Evolutionary conservation across 1,140 invertebrate species (phyloP).

Genomic region (Panagrolaimus sp.): DNA sequence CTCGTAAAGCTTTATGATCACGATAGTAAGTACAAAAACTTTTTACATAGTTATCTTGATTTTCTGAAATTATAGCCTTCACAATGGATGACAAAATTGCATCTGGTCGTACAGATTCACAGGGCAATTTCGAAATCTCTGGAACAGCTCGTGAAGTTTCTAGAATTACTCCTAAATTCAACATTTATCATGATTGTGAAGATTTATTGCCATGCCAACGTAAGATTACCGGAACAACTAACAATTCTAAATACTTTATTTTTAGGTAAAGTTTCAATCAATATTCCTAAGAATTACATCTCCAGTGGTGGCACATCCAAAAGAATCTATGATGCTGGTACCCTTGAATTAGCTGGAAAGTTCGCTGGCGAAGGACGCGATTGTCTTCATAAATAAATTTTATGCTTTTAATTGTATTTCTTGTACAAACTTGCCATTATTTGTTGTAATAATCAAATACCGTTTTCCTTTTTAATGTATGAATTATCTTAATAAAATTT

Average conservation of each 20-base stretch:
- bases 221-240: constrained; percentile 30
- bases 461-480: too few relatives aligned
- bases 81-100: constrained; percentile 8
- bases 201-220: constrained; percentile 29
- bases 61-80: background rate
- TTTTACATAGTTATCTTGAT: background rate
- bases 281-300: constrained; percentile 36
- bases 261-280: too few relatives aligned
- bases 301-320: constrained; percentile 18
- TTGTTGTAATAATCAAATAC: too few relatives aligned
- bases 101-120: background rate
- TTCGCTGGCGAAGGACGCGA: constrained; percentile 18
- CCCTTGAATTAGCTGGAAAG: constrained; percentile 25
- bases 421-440: too few relatives aligned
- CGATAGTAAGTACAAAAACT: background rate
- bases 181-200: constrained; percentile 6
- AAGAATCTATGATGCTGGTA: constrained; percentile 31
- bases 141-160: constrained; percentile 7
- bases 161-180: background rate
- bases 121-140: background rate
- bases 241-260: too few relatives aligned
- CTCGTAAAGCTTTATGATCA: constrained; percentile 17
- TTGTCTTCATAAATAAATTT: background rate
- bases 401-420: too few relatives aligned
- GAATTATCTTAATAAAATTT: too few relatives aligned